These are phyloP conservation scores for Apeltes quadracus DNA, from an alignment of 2,113 vertebrate genomes.

Conservation along the genomic window DNA sequence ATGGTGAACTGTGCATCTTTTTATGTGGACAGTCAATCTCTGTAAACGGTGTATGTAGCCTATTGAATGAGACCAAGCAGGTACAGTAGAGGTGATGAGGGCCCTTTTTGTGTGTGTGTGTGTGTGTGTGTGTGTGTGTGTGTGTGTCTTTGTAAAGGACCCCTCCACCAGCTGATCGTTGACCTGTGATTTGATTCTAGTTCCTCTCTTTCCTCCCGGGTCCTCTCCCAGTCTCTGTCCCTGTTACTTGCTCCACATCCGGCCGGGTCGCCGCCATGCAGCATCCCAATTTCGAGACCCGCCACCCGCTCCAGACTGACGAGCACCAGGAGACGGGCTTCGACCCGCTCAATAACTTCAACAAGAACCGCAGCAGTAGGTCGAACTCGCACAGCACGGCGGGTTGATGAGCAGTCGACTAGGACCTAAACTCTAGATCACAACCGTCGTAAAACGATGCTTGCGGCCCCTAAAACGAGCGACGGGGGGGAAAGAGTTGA, in stretches of 20 bases:
- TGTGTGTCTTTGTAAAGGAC: too few relatives aligned
- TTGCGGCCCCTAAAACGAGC: background rate
- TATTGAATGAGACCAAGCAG: too few relatives aligned
- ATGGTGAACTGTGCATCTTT: background rate
- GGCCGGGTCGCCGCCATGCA: constrained; percentile 84
- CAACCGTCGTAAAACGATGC: background rate
- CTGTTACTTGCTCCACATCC: constrained; percentile 22
- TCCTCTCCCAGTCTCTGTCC: background rate
- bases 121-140: too few relatives aligned
- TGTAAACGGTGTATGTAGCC: too few relatives aligned
- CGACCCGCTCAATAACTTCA: constrained; percentile 89
- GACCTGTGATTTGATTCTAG: background rate
- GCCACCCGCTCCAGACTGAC: constrained; percentile 91
- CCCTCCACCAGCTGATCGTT: background rate
- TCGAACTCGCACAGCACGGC: constrained; percentile 17
- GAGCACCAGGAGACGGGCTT: constrained; percentile 95
- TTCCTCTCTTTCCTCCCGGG: background rate
- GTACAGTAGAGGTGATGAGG: too few relatives aligned
- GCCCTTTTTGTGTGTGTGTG: too few relatives aligned
- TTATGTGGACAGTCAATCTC: background rate
- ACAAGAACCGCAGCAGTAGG: constrained; percentile 85
- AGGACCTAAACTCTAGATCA: background rate
- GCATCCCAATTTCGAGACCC: constrained; percentile 89
- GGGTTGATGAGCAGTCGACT: too few relatives aligned
- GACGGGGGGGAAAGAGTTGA: background rate